These are phyloP conservation scores for Drosophila sucinea DNA, from an alignment of 1,140 invertebrate genomes.

Conservation along the genomic window DNA sequence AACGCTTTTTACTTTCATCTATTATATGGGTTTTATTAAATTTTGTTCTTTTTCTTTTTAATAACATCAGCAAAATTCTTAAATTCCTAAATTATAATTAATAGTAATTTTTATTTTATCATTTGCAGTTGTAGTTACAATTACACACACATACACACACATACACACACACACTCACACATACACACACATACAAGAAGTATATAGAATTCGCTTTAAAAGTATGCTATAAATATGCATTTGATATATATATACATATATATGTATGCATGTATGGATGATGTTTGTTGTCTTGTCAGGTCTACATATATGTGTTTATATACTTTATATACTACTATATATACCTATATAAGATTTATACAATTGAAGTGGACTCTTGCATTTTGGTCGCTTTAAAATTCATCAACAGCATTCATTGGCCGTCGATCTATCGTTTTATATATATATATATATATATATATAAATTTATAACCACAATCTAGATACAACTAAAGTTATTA, in stretches of 20 bases:
- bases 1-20: background rate
- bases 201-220: slow-evolving; percentile 61
- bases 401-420: slow-evolving; percentile 46
- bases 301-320: slow-evolving; percentile 6
- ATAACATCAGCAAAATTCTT: slow-evolving; percentile 80
- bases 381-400: slow-evolving; percentile 74
- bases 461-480: slow-evolving; percentile 9
- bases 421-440: slow-evolving; percentile 14
- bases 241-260: slow-evolving; percentile 48
- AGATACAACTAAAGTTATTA: slow-evolving; percentile 37
- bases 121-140: slow-evolving; percentile 50
- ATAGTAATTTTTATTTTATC: slow-evolving; percentile 61
- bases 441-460: slow-evolving; percentile 7
- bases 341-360: slow-evolving; percentile 29
- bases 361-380: slow-evolving; percentile 64
- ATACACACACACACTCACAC: slow-evolving; percentile 56
- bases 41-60: slow-evolving; percentile 71
- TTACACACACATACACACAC: slow-evolving; percentile 56
- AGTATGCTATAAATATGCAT: slow-evolving; percentile 66
- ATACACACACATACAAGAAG: slow-evolving; percentile 42
- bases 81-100: slow-evolving; percentile 70
- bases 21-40: slow-evolving; percentile 51
- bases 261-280: slow-evolving; percentile 10
- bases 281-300: slow-evolving; percentile 8
- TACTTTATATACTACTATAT: slow-evolving; percentile 42